Evolutionary conservation across 1,140 invertebrate species (phyloP), one percentile per base, ranked within the genome.

Genomic region (Ruditapes philippinarum): DNA sequence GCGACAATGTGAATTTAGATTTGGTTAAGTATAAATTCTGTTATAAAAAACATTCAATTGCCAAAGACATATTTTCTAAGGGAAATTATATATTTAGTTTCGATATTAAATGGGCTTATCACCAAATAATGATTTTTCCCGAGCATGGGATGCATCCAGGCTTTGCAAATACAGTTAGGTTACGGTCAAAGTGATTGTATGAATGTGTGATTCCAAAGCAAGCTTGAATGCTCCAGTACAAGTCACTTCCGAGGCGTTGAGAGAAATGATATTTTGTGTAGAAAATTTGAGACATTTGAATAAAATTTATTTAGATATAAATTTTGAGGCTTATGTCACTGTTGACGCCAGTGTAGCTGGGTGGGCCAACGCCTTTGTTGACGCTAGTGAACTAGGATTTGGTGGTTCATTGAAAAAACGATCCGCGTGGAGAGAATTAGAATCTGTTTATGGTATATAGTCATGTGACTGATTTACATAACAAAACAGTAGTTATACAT

Each of bases 151-250:
- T 25, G 3, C 7, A 79, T 57, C 3, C 57, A 31, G 73, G 49
- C 57, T 79, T 79, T 79, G 25, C 45, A 28, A 54, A 49, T 45
- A 25, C 38, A 22, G 38, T 86, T 19, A 28, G 83, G 19, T 78
- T 86, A 36, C 19, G 49, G 19, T 49, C 83, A 76, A 49, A 70
- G 60, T 74, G 42, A 17, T 38, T 78, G 38, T 86, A 86, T 76
- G 28, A 60, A 14, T 76, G 83, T 42, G 28, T 86, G 19, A 25
- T 19, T 22, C 19, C 28, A 38, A 38, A 45, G 74, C 74, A 17
- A 78, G 74, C 42, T 78, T 28, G 45, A 22, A 80, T 11, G 76
- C 76, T 28, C 76, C 76, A 25, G 49, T 80, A 28, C n/a, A 33
- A 19, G 54, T 82, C 14, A 82, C 25, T n/a, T 25, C 12, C n/a